These are phyloP conservation scores for Neolamprologus longior DNA, from an alignment of 2,113 vertebrate species.

Conservation along the genomic window DNA sequence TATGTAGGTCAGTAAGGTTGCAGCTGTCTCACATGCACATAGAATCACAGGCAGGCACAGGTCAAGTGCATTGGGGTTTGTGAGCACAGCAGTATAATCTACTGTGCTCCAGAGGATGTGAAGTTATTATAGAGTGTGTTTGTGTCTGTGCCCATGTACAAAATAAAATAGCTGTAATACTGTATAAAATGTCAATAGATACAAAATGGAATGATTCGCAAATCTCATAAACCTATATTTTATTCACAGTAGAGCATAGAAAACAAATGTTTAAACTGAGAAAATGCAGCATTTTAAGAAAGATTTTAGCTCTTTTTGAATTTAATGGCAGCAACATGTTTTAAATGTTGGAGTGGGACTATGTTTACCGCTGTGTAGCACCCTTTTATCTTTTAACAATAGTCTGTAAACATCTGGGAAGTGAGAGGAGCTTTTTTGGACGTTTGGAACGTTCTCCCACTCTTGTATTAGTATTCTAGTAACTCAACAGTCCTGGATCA, in stretches of 20 bases:
- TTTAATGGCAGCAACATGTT: neutral
- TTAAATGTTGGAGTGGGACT: neutral
- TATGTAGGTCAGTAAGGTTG: slow-evolving; percentile 47
- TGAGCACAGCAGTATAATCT: neutral
- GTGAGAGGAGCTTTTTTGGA: neutral
- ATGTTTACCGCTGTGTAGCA: neutral
- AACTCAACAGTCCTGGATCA: neutral
- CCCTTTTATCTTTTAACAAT: neutral
- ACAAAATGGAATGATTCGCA: neutral
- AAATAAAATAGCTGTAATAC: neutral
- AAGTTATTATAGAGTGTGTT: neutral
- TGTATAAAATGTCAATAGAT: neutral
- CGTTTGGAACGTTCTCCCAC: neutral
- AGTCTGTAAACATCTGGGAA: neutral
- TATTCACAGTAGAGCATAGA: neutral
- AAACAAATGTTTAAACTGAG: neutral
- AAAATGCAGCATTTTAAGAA: neutral
- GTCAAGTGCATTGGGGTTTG: neutral
- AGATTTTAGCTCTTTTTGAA: neutral
- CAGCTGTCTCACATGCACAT: slow-evolving; percentile 34
- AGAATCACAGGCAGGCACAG: neutral
- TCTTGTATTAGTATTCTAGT: neutral
- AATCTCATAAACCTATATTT: neutral
- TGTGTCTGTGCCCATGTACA: neutral
- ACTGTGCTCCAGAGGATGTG: neutral